Base-by-base conservation (phyloP, 2,888 invertebrate species). In the Caenorhabditis japonica region DNA sequence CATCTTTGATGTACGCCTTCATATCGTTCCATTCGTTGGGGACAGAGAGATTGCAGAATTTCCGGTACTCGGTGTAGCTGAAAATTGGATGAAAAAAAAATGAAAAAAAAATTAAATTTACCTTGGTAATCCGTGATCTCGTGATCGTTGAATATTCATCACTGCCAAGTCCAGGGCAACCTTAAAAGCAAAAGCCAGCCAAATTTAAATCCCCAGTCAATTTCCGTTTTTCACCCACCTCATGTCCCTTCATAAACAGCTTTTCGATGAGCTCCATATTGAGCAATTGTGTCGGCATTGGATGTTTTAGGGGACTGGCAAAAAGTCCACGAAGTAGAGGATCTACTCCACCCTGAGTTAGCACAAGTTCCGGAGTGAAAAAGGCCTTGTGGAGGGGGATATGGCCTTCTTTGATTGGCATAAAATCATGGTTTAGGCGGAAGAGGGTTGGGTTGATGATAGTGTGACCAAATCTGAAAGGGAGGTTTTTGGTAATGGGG, bases 281-380 rank as follows among this genome's bases (percentile, higher is more conserved):
- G 4, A 99, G 89, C 87, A 96, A 93, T 88, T 97, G 93, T 58
- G 92, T 92, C 0, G 96, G 92, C 46, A 77, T 79, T 38, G 85
- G 82, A 36, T 87, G 87, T 79, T 99, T 99, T 0, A 96, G 94
- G 0, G 97, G 92, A 2, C 92, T 92, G 0, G 92, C 92, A 87
- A 94, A 94, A 89, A 99, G 91, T 27, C 87, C 86, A 34, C 99
- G 91, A 59, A 99, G 88, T 25, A 99, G 88, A 0, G 99, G 97
- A 90, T 99, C 99, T 1, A 97, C 92, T 4, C 99, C 99, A 10
- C 99, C 99, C 90, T 99, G 97, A 80, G 96, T 94, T 0, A 97
- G 93, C 2, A 96, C 88, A 66, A 97, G 90, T 93, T 96, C 97
- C 0, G 99, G 97, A 0, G 97, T 92, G 89, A 99, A 99, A 89